phyloP scores from a whole-genome alignment of 2,113 vertebrate species.

The Synchiropus splendidus region DNA sequence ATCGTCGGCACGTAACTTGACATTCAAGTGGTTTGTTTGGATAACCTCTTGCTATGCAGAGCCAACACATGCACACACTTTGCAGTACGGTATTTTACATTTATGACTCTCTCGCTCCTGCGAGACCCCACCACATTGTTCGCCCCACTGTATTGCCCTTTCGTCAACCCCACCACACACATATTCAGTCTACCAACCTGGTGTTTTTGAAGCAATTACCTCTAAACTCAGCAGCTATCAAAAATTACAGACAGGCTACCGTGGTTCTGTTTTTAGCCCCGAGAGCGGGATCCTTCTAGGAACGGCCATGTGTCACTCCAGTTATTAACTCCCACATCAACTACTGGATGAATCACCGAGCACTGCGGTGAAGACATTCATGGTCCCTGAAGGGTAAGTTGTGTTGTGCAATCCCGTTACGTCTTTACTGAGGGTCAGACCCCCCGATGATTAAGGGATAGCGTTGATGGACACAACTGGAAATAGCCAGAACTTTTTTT shows the following conservation, averaged over 20 bases:
- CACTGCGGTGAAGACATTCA: background rate
- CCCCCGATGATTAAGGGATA: too few relatives aligned
- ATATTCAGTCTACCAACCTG: conserved; percentile 6
- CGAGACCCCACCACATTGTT: conserved; percentile 16
- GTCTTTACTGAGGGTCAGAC: too few relatives aligned
- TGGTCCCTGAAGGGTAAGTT: background rate
- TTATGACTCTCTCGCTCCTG: conserved; percentile 58
- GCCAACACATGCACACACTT: conserved; percentile 31
- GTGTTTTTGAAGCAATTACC: conserved; percentile 45
- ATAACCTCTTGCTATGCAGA: conserved; percentile 62
- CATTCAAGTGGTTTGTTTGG: conserved; percentile 75
- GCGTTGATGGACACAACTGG: too few relatives aligned
- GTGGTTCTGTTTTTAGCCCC: conserved; percentile 8
- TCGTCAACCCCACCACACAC: conserved; percentile 32
- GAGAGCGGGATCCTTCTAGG: conserved; percentile 1
- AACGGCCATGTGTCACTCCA: background rate
- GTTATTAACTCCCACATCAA: conserved; percentile 13
- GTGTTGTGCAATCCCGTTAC: background rate
- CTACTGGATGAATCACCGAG: background rate
- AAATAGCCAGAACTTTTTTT: too few relatives aligned
- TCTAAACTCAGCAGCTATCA: conserved; percentile 8
- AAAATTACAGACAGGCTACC: conserved; percentile 3
- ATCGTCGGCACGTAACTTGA: conserved; percentile 70
- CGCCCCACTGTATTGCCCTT: conserved; percentile 37
- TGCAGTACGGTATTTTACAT: conserved; percentile 68